These are phyloP conservation scores for Balanococcus diminutus DNA, from an alignment of 2,888 invertebrate species.

Conservation along the genomic window DNA sequence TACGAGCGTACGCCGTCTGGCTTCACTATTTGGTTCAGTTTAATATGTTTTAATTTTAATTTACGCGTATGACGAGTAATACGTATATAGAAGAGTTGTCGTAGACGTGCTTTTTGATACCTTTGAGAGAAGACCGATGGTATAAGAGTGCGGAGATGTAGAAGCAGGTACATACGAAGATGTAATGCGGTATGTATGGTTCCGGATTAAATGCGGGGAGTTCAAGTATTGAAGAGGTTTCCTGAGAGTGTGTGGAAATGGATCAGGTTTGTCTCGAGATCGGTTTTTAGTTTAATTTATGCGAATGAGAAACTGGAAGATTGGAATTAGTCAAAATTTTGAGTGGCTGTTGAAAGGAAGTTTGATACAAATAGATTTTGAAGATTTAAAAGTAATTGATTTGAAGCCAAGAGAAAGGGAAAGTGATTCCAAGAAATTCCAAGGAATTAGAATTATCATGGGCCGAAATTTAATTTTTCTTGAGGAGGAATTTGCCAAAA, in stretches of 20 bases:
- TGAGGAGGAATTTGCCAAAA: neutral
- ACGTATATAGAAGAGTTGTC: neutral
- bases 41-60: constrained; percentile 41
- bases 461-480: no score
- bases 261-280: no score
- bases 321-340: no score
- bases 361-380: neutral
- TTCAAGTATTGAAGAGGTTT: neutral
- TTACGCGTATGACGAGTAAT: constrained; percentile 17
- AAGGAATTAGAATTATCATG: neutral
- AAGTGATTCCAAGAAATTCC: neutral
- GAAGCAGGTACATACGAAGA: no score
- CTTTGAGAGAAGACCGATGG: neutral
- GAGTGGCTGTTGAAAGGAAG: no score
- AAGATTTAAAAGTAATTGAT: neutral
- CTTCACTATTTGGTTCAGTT: constrained; percentile 43
- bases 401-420: neutral
- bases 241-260: neutral
- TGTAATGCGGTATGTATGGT: neutral
- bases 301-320: no score
- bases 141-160: no score
- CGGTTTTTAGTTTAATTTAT: neutral
- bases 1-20: constrained; percentile 45
- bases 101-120: neutral
- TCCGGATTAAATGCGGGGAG: neutral